phyloP scores from a whole-genome alignment of 2,113 vertebrate species.

The Ceyx margarethae region DNA sequence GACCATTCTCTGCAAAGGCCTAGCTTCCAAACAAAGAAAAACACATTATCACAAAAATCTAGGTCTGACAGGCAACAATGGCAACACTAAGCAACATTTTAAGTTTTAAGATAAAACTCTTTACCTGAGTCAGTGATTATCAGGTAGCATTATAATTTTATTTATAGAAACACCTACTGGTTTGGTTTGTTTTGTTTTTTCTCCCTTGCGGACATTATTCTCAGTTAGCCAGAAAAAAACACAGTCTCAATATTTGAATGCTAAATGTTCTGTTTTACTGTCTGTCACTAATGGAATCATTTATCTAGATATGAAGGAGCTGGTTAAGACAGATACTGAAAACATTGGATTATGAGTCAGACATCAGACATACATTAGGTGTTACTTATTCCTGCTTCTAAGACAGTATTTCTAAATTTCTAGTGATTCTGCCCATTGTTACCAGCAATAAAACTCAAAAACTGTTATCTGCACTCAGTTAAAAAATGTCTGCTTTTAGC shows the following conservation, averaged over 20 bases:
- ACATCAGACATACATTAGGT: not conserved
- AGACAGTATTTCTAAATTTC: not conserved
- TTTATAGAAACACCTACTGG: not conserved
- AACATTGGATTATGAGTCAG: not conserved
- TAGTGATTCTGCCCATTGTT: not conserved
- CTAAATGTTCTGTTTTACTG: not conserved
- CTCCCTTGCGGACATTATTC: not conserved
- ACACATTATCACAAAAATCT: not conserved
- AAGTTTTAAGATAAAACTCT: not conserved
- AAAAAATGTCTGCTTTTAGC: not conserved
- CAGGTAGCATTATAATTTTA: not conserved
- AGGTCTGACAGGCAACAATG: not conserved
- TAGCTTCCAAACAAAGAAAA: not conserved
- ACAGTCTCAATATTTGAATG: not conserved
- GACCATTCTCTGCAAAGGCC: not conserved
- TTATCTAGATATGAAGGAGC: not conserved
- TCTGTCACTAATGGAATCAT: not conserved
- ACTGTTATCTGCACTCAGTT: not conserved
- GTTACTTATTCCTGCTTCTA: not conserved
- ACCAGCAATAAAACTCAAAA: not conserved
- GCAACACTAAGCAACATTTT: not conserved
- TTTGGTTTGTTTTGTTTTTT: not conserved
- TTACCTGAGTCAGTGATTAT: not conserved
- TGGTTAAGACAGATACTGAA: not conserved
- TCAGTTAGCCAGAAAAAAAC: not conserved